Conservation (phyloP, 2,797 vertebrate genomes). For the Pristis pectinata region DNA sequence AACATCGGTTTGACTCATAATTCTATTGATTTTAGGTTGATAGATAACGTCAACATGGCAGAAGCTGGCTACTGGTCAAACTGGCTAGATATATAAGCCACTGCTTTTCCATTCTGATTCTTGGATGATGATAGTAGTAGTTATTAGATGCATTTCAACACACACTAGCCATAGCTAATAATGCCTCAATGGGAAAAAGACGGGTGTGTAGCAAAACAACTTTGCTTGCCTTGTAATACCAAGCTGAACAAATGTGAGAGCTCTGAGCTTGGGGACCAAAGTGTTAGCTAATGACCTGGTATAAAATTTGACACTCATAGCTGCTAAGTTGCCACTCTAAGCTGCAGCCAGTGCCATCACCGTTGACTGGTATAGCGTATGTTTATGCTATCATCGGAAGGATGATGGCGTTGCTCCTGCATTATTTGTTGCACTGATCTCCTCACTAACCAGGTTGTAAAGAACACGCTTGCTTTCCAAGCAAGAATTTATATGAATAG, state of each 20-base stretch:
- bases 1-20: neutral
- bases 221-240: neutral
- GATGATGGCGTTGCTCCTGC: neutral
- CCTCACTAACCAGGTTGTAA: neutral
- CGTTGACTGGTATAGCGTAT: neutral
- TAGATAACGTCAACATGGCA: neutral
- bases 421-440: neutral
- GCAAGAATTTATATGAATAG: neutral
- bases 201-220: neutral
- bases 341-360: neutral
- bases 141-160: neutral
- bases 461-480: neutral
- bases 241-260: neutral
- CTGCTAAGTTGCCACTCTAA: neutral
- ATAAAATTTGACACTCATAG: neutral
- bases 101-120: conserved; percentile 46
- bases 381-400: neutral
- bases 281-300: neutral
- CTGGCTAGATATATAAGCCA: conserved; percentile 41
- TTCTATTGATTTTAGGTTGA: neutral
- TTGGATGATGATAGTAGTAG: conserved; percentile 34
- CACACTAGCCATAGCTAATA: neutral
- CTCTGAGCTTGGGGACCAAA: neutral
- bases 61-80: neutral
- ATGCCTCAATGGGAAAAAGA: neutral